A percentile compares a stretch with the other conserved stretches of the same genome.
Evolutionary conservation across 2,113 vertebrate genomes (phyloP).

Genomic region (Morone saxatilis): DNA sequence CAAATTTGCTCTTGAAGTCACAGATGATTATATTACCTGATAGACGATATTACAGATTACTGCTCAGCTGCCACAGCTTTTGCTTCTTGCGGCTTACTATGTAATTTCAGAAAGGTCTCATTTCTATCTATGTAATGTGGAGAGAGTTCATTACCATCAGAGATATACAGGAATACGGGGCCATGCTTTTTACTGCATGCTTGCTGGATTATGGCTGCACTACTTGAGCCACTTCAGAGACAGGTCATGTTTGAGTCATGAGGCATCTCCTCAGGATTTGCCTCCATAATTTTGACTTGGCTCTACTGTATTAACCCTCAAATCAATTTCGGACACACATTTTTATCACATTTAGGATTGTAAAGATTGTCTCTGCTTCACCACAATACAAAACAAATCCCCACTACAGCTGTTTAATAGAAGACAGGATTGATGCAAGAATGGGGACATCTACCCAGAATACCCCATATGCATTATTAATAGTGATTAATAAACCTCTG

Average conservation of each 20-base stretch:
- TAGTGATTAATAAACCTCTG: constrained; percentile 34
- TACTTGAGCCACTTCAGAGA: constrained; percentile 3
- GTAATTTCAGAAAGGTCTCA: neutral
- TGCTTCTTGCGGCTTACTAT: no score
- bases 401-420: neutral
- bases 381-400: neutral
- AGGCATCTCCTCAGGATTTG: neutral
- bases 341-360: no score
- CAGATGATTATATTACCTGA: no score
- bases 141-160: neutral
- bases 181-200: neutral
- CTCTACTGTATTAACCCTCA: neutral
- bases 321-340: constrained; percentile 3
- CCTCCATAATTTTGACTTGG: neutral
- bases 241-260: constrained; percentile 29
- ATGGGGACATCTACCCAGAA: constrained; percentile 45
- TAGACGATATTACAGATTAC: no score
- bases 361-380: neutral
- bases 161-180: neutral
- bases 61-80: no score
- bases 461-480: constrained; percentile 50
- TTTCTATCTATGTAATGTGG: neutral
- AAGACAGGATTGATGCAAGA: constrained; percentile 16
- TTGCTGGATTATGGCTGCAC: constrained; percentile 4
- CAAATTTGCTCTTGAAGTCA: no score